Base-by-base conservation (phyloP, 2,797 vertebrate genomes). In the Tragelaphus oryx region DNA sequence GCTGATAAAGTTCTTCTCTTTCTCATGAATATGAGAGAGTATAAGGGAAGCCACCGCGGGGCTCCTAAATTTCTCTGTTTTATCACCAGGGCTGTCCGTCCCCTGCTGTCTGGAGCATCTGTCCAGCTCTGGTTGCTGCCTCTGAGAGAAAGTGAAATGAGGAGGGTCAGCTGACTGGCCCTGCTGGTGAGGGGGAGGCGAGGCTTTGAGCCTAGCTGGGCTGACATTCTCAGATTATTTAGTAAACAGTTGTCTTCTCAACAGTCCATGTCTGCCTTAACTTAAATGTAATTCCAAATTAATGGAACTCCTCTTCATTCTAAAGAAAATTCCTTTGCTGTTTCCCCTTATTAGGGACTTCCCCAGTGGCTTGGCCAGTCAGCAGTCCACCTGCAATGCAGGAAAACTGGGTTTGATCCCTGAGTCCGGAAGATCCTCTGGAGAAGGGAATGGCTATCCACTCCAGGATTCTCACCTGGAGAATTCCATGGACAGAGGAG, bases 51-150 rank as follows among this genome's bases (percentile, higher is more conserved):
- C 54, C 71, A 84, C 62, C 22, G 4, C 33, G 13, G 24, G 24
- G n/a, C 83, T 79, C 24, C 54, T 83, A 76, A 76, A 26, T 71
- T 81, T 95, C 74, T 90, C 30, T 30, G 2, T 96, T 81, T 96
- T 84, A 37, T 76, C 80, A 91, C 18, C 46, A 75, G 60, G 2
- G 1, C 78, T 60, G 83, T 81, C 60, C 5, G 8, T n/a, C 18
- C 30, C 86, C 91, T 81, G 85, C 82, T 48, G 65, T 55, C 48
- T 30, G 9, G 33, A 96, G 85, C 71, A 85, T 93, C 95, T 96
- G 76, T 83, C 59, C 16, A 83, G 92, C 65, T 92, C 30, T 16
- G 26, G 37, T 46, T 76, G 76, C 79, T 91, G 24, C 52, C 62
- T 91, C 22, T 10, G 46, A 95, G 81, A 93, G 80, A 8, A 52